Evolutionary conservation across 2,888 invertebrate genomes (phyloP).

Genomic region (Cantharis lateralis): DNA sequence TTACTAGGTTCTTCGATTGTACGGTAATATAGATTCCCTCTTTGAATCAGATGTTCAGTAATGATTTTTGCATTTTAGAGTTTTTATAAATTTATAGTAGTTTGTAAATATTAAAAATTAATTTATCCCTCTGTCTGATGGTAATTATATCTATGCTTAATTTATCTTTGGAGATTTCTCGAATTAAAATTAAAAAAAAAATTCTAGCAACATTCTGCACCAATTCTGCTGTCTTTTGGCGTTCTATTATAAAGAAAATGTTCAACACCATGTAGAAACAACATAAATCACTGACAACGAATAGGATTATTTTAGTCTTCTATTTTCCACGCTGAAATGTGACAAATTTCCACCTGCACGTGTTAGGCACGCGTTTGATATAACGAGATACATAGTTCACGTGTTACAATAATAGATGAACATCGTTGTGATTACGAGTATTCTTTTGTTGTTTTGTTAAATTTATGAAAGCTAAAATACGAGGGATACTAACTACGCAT

Average conservation of each 20-base stretch:
- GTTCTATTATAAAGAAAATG: background rate
- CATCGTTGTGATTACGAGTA: conserved; percentile 8
- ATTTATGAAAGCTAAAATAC: background rate
- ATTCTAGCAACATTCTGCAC: background rate
- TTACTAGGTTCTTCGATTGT: too few relatives aligned
- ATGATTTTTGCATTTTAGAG: too few relatives aligned
- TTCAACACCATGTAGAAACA: background rate
- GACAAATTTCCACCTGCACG: conserved; percentile 22
- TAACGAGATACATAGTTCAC: conserved; percentile 24
- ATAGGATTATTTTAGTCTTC: background rate
- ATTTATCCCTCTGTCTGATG: too few relatives aligned
- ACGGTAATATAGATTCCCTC: too few relatives aligned
- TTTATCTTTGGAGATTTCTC: too few relatives aligned
- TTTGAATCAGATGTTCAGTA: too few relatives aligned
- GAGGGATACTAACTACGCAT: background rate
- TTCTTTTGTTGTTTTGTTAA: conserved; percentile 1
- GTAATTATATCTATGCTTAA: too few relatives aligned
- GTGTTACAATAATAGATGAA: conserved; percentile 31
- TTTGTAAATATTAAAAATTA: too few relatives aligned
- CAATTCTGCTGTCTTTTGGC: background rate
- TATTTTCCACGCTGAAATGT: background rate
- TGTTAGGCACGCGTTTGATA: conserved; percentile 28
- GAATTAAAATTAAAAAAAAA: background rate
- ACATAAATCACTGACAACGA: background rate
- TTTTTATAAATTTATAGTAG: too few relatives aligned